phyloP scores from a whole-genome alignment of 2,888 invertebrate species.

The Caenorhabditis angaria region DNA sequence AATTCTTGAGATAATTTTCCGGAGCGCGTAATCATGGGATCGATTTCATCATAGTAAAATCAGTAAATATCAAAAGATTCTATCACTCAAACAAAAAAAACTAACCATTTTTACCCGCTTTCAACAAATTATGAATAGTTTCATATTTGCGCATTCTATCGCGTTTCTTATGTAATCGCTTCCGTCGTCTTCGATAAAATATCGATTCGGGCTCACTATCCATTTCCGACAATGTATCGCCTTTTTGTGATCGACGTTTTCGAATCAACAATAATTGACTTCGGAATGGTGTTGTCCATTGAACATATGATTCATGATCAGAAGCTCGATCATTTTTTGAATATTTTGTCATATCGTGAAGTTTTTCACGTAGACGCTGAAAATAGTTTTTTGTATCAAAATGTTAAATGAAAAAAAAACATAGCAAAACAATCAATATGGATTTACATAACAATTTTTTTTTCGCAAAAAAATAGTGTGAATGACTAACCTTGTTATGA shows the following conservation, averaged over 20 bases:
- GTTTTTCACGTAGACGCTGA: conserved; percentile 56
- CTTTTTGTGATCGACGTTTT: conserved; percentile 49
- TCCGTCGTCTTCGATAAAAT: conserved; percentile 51
- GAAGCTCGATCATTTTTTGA: conserved; percentile 25
- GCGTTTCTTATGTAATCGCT: conserved; percentile 46
- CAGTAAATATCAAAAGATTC: no score
- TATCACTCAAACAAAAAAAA: no score
- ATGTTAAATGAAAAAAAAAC: conserved; percentile 5
- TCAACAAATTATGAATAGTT: conserved; percentile 40
- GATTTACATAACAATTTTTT: neutral
- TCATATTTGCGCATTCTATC: conserved; percentile 47
- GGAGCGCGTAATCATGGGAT: no score
- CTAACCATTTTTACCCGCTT: conserved; percentile 43
- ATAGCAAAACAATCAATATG: no score
- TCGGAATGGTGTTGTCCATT: conserved; percentile 55
- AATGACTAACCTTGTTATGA: conserved; percentile 53
- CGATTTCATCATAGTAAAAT: no score
- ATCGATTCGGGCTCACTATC: conserved; percentile 61
- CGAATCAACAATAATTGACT: conserved; percentile 51
- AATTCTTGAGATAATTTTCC: no score
- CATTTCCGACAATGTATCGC: conserved; percentile 57
- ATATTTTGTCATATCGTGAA: conserved; percentile 41
- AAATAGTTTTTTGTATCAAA: conserved; percentile 6
- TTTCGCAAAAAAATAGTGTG: neutral
- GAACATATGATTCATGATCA: conserved; percentile 31